Evolutionary conservation across 2,797 vertebrate species (phyloP).

Genomic region (Gymnothorax javanicus): DNA sequence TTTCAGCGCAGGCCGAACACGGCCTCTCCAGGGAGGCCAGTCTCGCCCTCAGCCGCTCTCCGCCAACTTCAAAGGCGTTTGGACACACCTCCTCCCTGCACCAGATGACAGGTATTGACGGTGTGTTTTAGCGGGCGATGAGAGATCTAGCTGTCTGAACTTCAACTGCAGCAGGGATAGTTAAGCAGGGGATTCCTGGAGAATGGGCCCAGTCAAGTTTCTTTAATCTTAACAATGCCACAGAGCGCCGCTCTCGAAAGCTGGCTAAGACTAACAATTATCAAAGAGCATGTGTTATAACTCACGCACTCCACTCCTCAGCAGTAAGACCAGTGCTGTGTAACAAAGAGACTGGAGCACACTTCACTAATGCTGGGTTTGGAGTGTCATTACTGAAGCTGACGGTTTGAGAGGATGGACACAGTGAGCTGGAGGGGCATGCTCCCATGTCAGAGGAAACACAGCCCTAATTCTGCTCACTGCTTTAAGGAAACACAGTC

Average conservation of each 20-base stretch:
- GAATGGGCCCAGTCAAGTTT: not conserved
- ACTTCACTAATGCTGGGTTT: not conserved
- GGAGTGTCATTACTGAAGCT: not conserved
- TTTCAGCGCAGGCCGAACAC: conserved; percentile 9
- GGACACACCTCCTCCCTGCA: conserved; percentile 13
- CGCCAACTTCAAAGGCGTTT: conserved; percentile 30
- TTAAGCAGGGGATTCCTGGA: not conserved
- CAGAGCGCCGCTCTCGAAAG: not conserved
- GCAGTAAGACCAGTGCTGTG: too few relatives aligned
- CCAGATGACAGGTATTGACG: conserved; percentile 6
- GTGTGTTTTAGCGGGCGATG: conserved; percentile 9
- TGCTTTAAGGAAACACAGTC: too few relatives aligned
- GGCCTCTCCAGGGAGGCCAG: conserved; percentile 6
- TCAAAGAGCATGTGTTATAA: not conserved
- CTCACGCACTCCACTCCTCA: too few relatives aligned
- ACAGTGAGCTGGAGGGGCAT: not conserved
- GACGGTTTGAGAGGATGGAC: too few relatives aligned
- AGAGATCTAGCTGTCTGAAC: not conserved
- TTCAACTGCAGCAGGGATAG: not conserved
- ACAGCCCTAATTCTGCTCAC: conserved; percentile 32
- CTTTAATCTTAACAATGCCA: conserved; percentile 20
- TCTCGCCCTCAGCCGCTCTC: conserved; percentile 18
- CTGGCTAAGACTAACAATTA: not conserved
- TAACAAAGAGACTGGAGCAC: too few relatives aligned
- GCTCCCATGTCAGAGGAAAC: conserved; percentile 43